These are phyloP conservation scores for Myotis lucifugus DNA, from an alignment of 2,113 vertebrate genomes.

Conservation along the genomic window DNA sequence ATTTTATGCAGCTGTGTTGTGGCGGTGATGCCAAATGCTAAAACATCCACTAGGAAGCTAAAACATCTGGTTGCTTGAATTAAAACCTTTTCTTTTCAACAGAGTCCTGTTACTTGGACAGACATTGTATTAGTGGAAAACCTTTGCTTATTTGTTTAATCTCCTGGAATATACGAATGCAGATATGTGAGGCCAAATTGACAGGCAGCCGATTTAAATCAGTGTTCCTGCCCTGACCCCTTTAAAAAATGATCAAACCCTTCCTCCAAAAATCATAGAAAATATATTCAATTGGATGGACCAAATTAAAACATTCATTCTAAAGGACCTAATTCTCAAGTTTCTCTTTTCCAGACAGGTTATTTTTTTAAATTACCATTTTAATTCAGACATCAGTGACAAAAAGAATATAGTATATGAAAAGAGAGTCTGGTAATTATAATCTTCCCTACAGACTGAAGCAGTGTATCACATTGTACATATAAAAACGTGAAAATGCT, in stretches of 20 bases:
- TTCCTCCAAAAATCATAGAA: conserved; percentile 60
- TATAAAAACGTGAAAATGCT: conserved; percentile 71
- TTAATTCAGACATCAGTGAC: conserved; percentile 79
- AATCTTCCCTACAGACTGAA: conserved; percentile 69
- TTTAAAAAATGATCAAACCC: conserved; percentile 35
- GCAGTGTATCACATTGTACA: conserved; percentile 62
- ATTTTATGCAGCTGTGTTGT: conserved; percentile 36
- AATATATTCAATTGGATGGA: not conserved
- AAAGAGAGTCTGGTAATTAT: conserved; percentile 72
- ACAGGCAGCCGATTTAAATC: conserved; percentile 54
- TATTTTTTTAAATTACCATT: conserved; percentile 77
- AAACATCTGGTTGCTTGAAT: conserved; percentile 42
- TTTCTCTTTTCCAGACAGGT: conserved; percentile 67
- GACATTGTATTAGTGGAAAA: conserved; percentile 15
- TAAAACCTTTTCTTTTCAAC: not conserved
- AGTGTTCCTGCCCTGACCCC: not conserved
- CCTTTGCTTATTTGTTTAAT: conserved; percentile 44
- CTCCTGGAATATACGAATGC: not conserved
- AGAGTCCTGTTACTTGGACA: not conserved
- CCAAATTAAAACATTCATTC: conserved; percentile 56
- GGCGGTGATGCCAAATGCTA: not conserved
- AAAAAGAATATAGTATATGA: conserved; percentile 72
- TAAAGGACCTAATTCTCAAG: conserved; percentile 65
- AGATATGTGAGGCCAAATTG: conserved; percentile 13
- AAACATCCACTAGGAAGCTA: not conserved